Conservation (phyloP, 2,797 vertebrate species). For the Sebastes vulpes region DNA sequence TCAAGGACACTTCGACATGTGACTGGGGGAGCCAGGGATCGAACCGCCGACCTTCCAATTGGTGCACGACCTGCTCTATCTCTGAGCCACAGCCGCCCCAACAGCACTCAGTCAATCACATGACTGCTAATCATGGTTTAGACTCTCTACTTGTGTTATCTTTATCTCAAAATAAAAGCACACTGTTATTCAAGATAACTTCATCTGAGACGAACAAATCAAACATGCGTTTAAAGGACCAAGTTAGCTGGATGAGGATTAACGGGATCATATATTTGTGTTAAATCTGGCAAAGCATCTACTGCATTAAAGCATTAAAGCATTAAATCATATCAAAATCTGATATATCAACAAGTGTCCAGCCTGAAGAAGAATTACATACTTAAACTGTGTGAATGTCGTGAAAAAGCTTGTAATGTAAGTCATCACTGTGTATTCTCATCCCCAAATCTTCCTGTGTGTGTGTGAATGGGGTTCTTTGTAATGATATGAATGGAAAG, state of each 20-base stretch:
- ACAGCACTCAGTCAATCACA: background rate
- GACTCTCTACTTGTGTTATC: background rate
- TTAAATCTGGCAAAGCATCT: background rate
- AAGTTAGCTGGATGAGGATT: background rate
- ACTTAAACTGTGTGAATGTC: background rate
- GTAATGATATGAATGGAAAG: conserved; percentile 9
- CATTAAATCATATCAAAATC: background rate
- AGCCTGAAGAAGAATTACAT: background rate
- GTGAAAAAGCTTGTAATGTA: conserved; percentile 2
- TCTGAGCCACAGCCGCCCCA: no score
- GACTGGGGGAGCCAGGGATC: no score
- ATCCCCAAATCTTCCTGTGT: background rate
- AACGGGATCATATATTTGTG: background rate
- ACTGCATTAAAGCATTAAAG: background rate
- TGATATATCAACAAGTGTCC: background rate
- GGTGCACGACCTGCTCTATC: no score
- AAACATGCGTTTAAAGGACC: background rate
- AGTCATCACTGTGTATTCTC: background rate
- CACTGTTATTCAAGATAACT: background rate
- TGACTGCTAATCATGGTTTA: background rate
- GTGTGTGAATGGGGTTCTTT: conserved; percentile 23
- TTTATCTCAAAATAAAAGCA: background rate
- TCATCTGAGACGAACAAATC: background rate
- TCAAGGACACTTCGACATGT: no score
- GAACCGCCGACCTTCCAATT: no score